These are phyloP conservation scores for Cerceris rybyensis DNA, from an alignment of 2,888 invertebrate genomes.

Conservation along the genomic window DNA sequence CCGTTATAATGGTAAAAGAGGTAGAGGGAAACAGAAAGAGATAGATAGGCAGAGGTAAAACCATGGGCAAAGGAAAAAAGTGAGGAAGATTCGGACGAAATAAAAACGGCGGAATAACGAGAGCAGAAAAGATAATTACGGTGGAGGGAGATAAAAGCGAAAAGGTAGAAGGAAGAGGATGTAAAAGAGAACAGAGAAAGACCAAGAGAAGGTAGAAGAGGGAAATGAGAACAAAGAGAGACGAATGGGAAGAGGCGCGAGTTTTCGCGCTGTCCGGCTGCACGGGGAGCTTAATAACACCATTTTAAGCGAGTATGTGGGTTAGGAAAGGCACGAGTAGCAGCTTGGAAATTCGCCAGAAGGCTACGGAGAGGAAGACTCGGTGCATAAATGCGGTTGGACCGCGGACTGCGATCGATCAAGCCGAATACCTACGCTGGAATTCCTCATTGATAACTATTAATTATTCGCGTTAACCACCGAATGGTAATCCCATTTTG, in stretches of 20 bases:
- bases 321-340: slow-evolving; percentile 54
- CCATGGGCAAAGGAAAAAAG: too few relatives aligned
- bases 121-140: too few relatives aligned
- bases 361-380: slow-evolving; percentile 27
- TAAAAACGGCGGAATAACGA: too few relatives aligned
- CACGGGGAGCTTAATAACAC: slow-evolving; percentile 42
- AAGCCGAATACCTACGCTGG: slow-evolving; percentile 29
- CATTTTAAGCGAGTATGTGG: slow-evolving; percentile 58
- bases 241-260: slow-evolving; percentile 8
- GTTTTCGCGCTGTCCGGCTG: slow-evolving; percentile 33
- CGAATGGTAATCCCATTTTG: too few relatives aligned
- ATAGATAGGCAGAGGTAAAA: too few relatives aligned
- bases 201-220: background rate
- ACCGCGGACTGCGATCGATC: slow-evolving; percentile 51
- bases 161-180: background rate
- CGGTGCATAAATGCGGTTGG: slow-evolving; percentile 50
- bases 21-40: too few relatives aligned
- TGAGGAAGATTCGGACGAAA: too few relatives aligned
- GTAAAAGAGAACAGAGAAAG: background rate
- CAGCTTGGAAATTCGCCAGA: slow-evolving; percentile 60
- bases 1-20: too few relatives aligned
- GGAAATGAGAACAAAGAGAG: background rate
- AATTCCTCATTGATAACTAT: slow-evolving; percentile 42
- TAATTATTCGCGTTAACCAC: background rate
- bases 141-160: background rate